phyloP scores from a whole-genome alignment of 2,113 vertebrate species.

The Myotis lucifugus region DNA sequence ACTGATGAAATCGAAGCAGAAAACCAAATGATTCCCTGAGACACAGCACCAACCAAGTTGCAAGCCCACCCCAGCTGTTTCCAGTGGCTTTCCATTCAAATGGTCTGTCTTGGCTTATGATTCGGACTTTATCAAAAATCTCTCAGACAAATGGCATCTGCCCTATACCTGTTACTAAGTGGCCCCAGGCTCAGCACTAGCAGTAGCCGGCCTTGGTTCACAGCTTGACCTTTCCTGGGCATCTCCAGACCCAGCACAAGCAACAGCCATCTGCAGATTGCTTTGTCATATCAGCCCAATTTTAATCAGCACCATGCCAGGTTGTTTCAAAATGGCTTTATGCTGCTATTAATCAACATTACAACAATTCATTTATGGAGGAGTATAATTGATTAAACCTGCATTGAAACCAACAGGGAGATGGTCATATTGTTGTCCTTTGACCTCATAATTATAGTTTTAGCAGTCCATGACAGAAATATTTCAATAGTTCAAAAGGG shows the following conservation, averaged over 20 bases:
- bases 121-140: neutral
- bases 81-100: neutral
- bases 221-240: neutral
- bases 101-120: neutral
- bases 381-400: neutral
- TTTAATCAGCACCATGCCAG: neutral
- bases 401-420: neutral
- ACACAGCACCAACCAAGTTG: neutral
- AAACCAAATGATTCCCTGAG: neutral
- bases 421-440: neutral
- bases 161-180: neutral
- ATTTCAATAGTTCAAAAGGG: neutral
- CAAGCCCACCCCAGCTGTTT: neutral
- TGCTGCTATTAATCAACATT: neutral
- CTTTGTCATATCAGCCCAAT: neutral
- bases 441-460: conserved; percentile 27
- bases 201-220: neutral
- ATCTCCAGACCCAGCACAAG: neutral
- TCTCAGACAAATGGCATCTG: neutral
- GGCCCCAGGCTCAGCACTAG: neutral
- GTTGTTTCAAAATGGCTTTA: neutral
- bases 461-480: conserved; percentile 14
- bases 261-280: neutral
- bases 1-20: too few relatives aligned
- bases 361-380: neutral